Percentiles rank a stretch among this genome's conserved stretches.
Conservation (phyloP, 2,888 invertebrate genomes). For the Periphyllus acericola region DNA sequence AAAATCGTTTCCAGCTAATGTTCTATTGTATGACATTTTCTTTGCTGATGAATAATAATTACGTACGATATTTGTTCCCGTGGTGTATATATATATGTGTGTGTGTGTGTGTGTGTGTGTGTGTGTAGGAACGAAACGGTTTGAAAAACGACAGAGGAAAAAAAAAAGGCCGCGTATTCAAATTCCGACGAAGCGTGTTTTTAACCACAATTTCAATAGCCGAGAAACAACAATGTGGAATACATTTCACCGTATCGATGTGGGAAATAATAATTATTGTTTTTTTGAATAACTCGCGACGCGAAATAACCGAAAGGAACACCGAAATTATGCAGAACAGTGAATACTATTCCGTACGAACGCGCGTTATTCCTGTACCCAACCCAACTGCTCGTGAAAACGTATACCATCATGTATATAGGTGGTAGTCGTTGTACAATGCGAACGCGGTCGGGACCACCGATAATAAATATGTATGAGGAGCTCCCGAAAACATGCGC, state of each 20-base stretch:
- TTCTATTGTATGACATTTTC: conserved; percentile 20
- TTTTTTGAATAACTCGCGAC: conserved; percentile 40
- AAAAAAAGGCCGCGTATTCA: conserved; percentile 21
- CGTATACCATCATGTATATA: no score
- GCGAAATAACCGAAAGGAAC: conserved; percentile 57
- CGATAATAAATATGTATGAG: conserved; percentile 57
- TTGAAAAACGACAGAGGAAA: conserved; percentile 10
- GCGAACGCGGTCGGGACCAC: conserved; percentile 24
- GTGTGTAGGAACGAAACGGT: conserved; percentile 1
- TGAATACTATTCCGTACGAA: conserved; percentile 48
- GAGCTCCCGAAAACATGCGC: conserved; percentile 45
- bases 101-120: no score
- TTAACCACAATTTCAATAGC: conserved; percentile 18
- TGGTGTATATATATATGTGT: no score
- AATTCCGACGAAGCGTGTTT: conserved; percentile 42
- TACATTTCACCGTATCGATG: conserved; percentile 40
- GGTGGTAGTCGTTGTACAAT: background rate
- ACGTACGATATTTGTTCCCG: conserved; percentile 26
- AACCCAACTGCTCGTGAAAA: conserved; percentile 13
- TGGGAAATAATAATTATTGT: conserved; percentile 41
- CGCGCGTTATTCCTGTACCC: conserved; percentile 24
- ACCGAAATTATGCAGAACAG: conserved; percentile 57
- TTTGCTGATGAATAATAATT: conserved; percentile 25
- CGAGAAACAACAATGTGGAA: conserved; percentile 24
- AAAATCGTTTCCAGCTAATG: conserved; percentile 32